Base-by-base conservation (phyloP, 1,140 invertebrate species). In the Cydia strobilella region DNA sequence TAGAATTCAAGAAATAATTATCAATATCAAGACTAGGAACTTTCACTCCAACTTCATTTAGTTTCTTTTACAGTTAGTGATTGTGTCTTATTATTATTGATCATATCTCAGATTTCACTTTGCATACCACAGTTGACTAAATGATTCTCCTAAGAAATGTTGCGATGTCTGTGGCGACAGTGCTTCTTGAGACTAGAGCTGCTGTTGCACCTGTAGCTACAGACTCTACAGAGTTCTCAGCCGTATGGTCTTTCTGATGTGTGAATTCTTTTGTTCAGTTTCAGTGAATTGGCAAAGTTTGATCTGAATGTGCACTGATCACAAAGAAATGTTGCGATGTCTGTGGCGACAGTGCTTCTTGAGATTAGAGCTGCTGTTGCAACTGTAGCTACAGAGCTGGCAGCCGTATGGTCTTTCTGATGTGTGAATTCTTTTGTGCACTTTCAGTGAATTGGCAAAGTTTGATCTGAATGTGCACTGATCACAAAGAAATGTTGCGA, bases 401-500 rank as follows among this genome's bases (percentile, higher is more conserved):
- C 93, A 93, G 18, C 79, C 78, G 79, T 87, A 93, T 31, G 93
- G 92, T 76, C 84, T 85, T 75, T 93, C 91, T 27, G 79, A 78
- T 15, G 86, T 89, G 72, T 93, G 93, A 27, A 88, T 89, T 69
- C 92, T 84, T 82, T 88, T 92, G 76, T 93, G 93, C 63, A 88
- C 88, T 80, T 86, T 90, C 20, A 92, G 76, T 25, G 90, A 92
- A 78, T 88, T 91, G 54, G 87, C 81, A 77, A 90, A 91, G 75
- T 90, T 92, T 15, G 90, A 84, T 77, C 90, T 88, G 82, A 93
- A 93, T 54, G 88, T 93, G 85, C 97, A 98, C 77, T 96, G 94
- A 62, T 96, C 94, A 88, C 97, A 98, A 48, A 94, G 90, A 80
- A 94, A 96, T 9, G 94, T n/a, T n/a, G 27, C 76, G 73, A 81